Conservation (phyloP, 2,113 vertebrate species). For the Chionomys nivalis region DNA sequence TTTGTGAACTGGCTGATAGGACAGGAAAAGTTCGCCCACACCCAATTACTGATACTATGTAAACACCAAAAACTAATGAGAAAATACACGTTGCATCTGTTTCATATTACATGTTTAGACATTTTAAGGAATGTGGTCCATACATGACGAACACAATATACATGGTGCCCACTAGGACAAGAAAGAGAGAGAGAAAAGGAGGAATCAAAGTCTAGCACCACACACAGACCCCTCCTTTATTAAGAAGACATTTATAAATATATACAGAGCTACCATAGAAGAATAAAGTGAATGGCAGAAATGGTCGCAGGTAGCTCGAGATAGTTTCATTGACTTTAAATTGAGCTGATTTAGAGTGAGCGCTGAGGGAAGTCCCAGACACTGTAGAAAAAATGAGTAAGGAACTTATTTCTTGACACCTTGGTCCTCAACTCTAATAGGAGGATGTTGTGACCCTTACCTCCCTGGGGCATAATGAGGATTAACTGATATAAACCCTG, state of each 20-base stretch:
- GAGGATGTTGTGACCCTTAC: neutral
- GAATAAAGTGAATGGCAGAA: neutral
- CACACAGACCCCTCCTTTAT: neutral
- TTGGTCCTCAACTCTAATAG: neutral
- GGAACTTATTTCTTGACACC: neutral
- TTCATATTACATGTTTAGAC: neutral
- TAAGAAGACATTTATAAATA: neutral
- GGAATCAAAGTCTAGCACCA: neutral
- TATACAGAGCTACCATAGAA: too few relatives aligned
- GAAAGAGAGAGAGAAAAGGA: neutral
- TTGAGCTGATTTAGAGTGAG: neutral
- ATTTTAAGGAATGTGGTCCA: neutral
- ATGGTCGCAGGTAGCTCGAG: too few relatives aligned
- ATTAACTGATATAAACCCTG: slow-evolving; percentile 32
- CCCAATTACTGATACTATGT: neutral
- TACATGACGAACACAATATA: neutral
- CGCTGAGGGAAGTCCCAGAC: neutral
- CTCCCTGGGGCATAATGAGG: neutral
- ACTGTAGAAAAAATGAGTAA: neutral
- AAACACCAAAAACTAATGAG: neutral
- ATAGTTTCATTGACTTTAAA: neutral
- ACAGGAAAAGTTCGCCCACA: too few relatives aligned
- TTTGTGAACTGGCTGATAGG: too few relatives aligned
- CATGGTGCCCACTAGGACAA: neutral
- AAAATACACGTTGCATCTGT: neutral